Evolutionary conservation across 1,140 invertebrate species (phyloP), one percentile per base, ranked within the genome.

Genomic region (Diorhabda sublineata): DNA sequence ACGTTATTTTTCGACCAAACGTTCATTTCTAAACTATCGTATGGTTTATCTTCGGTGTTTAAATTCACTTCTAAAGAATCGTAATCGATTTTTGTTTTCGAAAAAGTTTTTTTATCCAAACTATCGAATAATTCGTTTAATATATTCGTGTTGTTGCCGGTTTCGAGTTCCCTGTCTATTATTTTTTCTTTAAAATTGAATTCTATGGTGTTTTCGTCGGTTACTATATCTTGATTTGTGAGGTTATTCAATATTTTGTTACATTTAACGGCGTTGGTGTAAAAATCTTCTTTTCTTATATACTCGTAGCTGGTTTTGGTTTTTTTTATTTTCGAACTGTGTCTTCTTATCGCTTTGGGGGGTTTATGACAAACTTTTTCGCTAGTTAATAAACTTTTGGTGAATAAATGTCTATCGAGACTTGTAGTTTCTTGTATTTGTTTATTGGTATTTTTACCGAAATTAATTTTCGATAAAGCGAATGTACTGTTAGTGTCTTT

Each of bases 341-440:
- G 76, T 0, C 84, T 74, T 1, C 84, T 75, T 3, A 80, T 75
- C 2, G 79, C 80, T 64, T 81, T 79, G 5, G 86, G 85, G 3
- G 86, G 85, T 75, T 87, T 87, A 67, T 87, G 86, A 3, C 82
- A 83, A 11, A 87, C 71, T 70, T 80, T 78, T 61, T 80, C 78
- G 60, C 67, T 73, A 4, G 64, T 67, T 5, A 79, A 61, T 9
- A 80, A 67, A 45, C 78, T 74, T 69, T 79, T 80, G 3, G 77
- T 74, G 52, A 81, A 78, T 81, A 81, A 84, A 84, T 75, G 86
- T 80, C 83, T 83, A 81, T 68, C 84, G 79, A 73, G 82, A 78
- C 83, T 86, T 80, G 76, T 79, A 67, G 79, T 86, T 82, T 78
- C 78, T 71, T 73, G 70, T 43, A 73, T 56, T 52, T 85, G 82